Base-by-base conservation (phyloP, 2,888 invertebrate genomes). In the Cosmia trapezina region DNA sequence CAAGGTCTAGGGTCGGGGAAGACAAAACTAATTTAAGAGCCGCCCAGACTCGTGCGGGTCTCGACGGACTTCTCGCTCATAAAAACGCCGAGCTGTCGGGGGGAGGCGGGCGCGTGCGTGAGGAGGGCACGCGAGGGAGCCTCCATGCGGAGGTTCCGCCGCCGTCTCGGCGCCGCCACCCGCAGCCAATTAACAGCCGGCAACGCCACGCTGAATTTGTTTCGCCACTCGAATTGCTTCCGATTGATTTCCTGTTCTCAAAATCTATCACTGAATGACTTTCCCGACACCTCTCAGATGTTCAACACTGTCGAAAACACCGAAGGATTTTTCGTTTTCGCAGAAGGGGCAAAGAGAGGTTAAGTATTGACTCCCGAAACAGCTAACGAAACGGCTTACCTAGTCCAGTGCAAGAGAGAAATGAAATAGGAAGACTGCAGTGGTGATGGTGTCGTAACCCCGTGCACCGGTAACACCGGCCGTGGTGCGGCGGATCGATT, bases 101-200 rank as follows among this genome's bases (percentile, higher is more conserved):
- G 92, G 92, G 93, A 88, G 92, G 88, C 89, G 91, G 95, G 94
- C 87, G 93, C 90, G 83, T 84, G 88, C 87, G 89, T 90, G 91
- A 93, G 88, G 89, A 89, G 93, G 90, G 93, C 87, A 87, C 87
- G 83, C 65, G 82, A 83, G 84, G 94, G 92, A 92, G 94, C 93
- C 89, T 91, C 94, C 95, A 95, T 96, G 96, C 96, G 94, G 96
- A 93, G 96, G 96, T 95, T 93, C 95, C 93, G 92, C 95, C 95
- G 95, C 94, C 95, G 95, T 96, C 96, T 96, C 95, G 96, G 96
- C 96, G 96, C 96, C 95, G 92, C 95, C 95, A 93, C 96, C 96
- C 95, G 96, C 95, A 96, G 95, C 95, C 96, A 96, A 96, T 96
- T 96, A 96, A 95, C 95, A 93, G 94, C 91, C 93, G 91, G 94